Evolutionary conservation across 1,140 invertebrate genomes (phyloP).

Genomic region (Protaetia brevitarsis): DNA sequence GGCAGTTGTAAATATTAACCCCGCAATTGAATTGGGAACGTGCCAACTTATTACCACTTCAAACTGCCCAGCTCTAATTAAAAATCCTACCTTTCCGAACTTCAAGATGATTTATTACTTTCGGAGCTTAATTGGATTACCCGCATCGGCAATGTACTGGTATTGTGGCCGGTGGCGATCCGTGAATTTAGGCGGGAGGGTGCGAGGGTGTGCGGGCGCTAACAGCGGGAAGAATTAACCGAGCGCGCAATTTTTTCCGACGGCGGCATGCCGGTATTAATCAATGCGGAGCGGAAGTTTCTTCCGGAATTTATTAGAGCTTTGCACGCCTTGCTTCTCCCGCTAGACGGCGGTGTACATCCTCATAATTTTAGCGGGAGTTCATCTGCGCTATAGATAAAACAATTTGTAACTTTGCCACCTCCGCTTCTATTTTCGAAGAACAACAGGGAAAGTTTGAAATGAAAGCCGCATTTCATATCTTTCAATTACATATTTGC

Average conservation of each 20-base stretch:
- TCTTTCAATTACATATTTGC: too few species aligned
- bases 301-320: neutral
- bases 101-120: conserved; percentile 22
- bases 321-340: neutral
- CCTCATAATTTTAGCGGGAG: neutral
- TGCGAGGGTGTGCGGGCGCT: neutral
- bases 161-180: conserved; percentile 6
- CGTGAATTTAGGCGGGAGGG: neutral
- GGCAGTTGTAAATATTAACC: conserved; percentile 20
- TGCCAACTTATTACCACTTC: conserved; percentile 23
- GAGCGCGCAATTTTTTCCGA: neutral
- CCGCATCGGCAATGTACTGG: neutral
- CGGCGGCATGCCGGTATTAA: neutral
- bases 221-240: neutral
- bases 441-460: too few species aligned
- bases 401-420: neutral
- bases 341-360: neutral
- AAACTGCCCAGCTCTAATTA: conserved; percentile 21
- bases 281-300: neutral
- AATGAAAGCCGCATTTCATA: too few species aligned
- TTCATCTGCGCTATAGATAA: neutral
- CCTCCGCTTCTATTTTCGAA: too few species aligned
- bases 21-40: conserved; percentile 19
- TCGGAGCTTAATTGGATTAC: conserved; percentile 20
- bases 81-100: conserved; percentile 22